These are phyloP conservation scores for Oxygymnocypris stewartii DNA, from an alignment of 2,113 vertebrate species.

Conservation along the genomic window DNA sequence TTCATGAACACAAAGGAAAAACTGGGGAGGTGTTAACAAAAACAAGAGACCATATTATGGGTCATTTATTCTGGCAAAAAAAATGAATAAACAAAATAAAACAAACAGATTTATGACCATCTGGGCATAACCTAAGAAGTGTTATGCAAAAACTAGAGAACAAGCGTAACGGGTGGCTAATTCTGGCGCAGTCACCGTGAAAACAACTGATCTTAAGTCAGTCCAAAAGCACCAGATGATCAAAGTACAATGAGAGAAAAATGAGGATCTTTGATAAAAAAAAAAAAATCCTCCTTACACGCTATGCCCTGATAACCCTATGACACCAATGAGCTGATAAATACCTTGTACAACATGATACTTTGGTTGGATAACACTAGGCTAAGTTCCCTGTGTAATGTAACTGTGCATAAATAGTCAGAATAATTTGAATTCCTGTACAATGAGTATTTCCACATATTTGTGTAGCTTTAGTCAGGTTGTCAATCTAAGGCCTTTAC, in stretches of 20 bases:
- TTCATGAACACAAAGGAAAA: neutral
- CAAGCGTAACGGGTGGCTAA: neutral
- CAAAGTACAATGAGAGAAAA: neutral
- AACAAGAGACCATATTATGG: neutral
- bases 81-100: neutral
- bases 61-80: neutral
- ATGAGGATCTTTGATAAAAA: neutral
- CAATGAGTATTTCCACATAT: constrained; percentile 1
- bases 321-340: constrained; percentile 6
- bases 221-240: constrained; percentile 14
- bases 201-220: constrained; percentile 2
- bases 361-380: neutral
- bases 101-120: neutral
- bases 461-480: neutral
- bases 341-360: neutral
- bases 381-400: neutral
- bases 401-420: neutral
- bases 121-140: neutral
- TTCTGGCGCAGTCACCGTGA: neutral
- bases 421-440: too few relatives aligned
- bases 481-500: neutral
- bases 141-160: neutral
- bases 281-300: neutral
- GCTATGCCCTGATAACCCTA: neutral
- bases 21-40: neutral